Percentiles rank a stretch among this genome's conserved stretches.
These are phyloP conservation scores for Helarctos malayanus DNA, from an alignment of 2,797 vertebrate species.

Conservation along the genomic window DNA sequence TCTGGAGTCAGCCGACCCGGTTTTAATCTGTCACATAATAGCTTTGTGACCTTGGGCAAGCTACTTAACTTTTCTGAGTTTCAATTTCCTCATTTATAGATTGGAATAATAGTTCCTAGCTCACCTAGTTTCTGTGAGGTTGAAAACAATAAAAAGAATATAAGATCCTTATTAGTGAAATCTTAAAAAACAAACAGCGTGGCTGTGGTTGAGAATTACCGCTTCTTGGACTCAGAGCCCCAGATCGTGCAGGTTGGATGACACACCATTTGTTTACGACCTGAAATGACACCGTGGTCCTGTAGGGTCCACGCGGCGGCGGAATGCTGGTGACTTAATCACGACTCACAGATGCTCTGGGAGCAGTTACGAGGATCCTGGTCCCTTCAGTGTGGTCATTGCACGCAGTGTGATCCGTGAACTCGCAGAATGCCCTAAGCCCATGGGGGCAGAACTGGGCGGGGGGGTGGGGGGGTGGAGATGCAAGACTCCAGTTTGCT, in stretches of 20 bases:
- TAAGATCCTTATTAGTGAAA: not conserved
- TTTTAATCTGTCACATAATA: not conserved
- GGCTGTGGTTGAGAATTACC: not conserved
- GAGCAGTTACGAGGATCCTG: not conserved
- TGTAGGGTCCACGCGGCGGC: rapidly evolving
- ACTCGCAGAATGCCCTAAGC: not conserved
- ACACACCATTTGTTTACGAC: not conserved
- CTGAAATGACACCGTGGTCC: not conserved
- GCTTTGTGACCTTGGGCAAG: conserved; percentile 61
- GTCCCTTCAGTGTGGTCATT: not conserved
- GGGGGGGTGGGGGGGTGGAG: rapidly evolving
- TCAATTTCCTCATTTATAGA: conserved; percentile 45
- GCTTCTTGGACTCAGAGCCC: not conserved
- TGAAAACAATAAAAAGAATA: conserved; percentile 22
- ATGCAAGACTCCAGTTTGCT: not conserved
- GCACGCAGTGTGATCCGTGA: rapidly evolving
- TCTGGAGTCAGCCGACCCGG: not conserved
- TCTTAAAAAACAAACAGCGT: not conserved
- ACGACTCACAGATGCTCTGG: rapidly evolving
- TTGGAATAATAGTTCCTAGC: conserved; percentile 36
- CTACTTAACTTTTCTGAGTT: conserved; percentile 28
- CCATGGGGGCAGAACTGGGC: not conserved
- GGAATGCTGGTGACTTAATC: not conserved
- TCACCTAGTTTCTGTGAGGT: conserved; percentile 46
- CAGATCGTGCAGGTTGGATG: not conserved